Percentiles rank a stretch among this genome's conserved stretches.
Evolutionary conservation across 2,113 vertebrate genomes (phyloP).

Genomic region (Caloenas nicobarica): DNA sequence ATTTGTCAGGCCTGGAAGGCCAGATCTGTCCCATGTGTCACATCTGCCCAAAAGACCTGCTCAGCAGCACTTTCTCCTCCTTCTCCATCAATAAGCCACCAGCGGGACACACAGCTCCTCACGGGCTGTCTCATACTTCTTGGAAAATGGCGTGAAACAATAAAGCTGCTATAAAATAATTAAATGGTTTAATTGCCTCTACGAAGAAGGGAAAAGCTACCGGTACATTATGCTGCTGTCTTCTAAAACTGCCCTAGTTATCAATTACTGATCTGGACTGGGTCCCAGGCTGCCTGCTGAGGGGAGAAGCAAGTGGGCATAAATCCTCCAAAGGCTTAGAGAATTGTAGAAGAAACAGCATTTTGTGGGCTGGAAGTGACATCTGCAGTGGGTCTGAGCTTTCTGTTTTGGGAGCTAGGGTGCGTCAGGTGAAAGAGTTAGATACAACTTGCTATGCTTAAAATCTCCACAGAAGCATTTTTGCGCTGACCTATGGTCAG

Average conservation of each 20-base stretch:
- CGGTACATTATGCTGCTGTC: background rate
- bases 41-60: background rate
- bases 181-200: constrained; percentile 10
- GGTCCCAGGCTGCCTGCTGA: background rate
- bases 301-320: background rate
- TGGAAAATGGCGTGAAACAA: background rate
- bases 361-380: background rate
- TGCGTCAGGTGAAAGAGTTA: background rate
- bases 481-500: background rate
- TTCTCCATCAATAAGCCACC: background rate
- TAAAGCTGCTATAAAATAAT: constrained; percentile 36
- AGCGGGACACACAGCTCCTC: background rate
- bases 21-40: background rate
- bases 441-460: background rate
- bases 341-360: background rate
- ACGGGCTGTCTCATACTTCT: background rate
- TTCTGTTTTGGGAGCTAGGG: rapidly evolving
- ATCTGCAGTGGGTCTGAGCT: background rate
- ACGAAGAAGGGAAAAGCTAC: background rate
- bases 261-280: background rate
- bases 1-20: background rate
- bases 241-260: background rate
- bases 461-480: background rate
- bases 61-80: background rate
- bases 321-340: background rate